Evolutionary conservation across 1,140 invertebrate genomes (phyloP).

Genomic region (Semibalanus balanoides): DNA sequence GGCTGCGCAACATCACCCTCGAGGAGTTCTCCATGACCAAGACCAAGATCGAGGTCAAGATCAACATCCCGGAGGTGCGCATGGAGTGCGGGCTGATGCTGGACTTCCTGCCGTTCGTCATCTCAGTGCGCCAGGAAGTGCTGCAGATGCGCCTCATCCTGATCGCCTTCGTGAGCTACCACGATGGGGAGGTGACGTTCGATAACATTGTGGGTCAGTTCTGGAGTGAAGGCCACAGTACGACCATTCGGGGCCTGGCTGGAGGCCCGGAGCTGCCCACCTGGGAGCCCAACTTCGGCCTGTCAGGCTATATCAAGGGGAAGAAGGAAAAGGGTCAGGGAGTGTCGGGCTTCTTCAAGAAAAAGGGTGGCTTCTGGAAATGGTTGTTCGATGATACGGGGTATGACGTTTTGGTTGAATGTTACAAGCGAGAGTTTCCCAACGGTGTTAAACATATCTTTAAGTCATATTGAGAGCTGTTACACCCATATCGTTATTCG

Average conservation of each 20-base stretch:
- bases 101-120: not conserved
- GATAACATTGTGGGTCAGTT: not conserved
- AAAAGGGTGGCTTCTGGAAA: too few species aligned
- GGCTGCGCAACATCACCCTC: not conserved
- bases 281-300: too few species aligned
- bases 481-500: too few species aligned
- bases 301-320: too few species aligned
- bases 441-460: too few species aligned
- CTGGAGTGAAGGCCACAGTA: not conserved
- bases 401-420: too few species aligned
- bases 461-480: too few species aligned
- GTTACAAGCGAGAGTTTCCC: too few species aligned
- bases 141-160: not conserved
- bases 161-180: not conserved
- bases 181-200: not conserved
- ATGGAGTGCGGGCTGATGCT: not conserved
- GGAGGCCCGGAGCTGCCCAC: too few species aligned
- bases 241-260: not conserved
- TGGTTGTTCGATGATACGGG: too few species aligned
- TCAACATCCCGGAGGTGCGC: not conserved
- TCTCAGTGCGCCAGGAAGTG: not conserved
- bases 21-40: not conserved
- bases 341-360: too few species aligned
- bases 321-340: too few species aligned
- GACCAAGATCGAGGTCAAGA: not conserved